Base-by-base conservation (phyloP, 2,113 vertebrate species). In the Haemorhous mexicanus region DNA sequence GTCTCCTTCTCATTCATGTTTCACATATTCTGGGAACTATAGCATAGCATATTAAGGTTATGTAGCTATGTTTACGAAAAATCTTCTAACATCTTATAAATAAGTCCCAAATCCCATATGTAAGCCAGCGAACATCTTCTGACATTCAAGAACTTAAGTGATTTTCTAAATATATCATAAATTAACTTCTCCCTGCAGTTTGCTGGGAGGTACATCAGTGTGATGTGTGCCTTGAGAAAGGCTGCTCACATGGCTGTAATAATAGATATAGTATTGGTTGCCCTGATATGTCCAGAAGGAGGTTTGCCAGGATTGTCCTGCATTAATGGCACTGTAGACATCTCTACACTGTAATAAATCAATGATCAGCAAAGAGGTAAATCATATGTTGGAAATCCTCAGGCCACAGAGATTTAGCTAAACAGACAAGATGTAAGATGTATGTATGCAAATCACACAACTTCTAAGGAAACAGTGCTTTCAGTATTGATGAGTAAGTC, bases 81-180 rank as follows among this genome's bases (percentile, higher is more conserved):
- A 58, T 3, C 18, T 58, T 79, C 47, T 84, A 64, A 56, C 13
- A 52, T 64, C 17, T 64, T 58, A 62, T 44, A 90, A 93, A 85
- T 66, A 64, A 88, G 16, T 27, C 26, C 26, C 6, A 74, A 90
- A 24, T 11, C 26, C 52, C 46, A 66, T 53, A 62, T 33, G 37
- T 58, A 77, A 88, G 21, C 17, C 63, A 55, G 50, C 0, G 44
- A 89, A 72, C 7, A 58, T 49, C 53, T 88, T 90, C 49, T 80
- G 46, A 76, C 76, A 49, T 73, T 82, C 53, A 73, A 79, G 32
- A 83, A 62, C 32, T 39, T 39, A 58, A 91, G 14, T 75, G 32
- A 62, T 83, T 92, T 95, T 93, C 41, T 64, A 84, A 88, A 77
- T 80, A 69, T 90, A 67, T 69, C 33, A 83, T 90, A 86, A 92